Percentiles rank a stretch among this genome's conserved stretches.
These are phyloP conservation scores for Drosophila micromelanica DNA, from an alignment of 1,140 invertebrate genomes.

Conservation along the genomic window DNA sequence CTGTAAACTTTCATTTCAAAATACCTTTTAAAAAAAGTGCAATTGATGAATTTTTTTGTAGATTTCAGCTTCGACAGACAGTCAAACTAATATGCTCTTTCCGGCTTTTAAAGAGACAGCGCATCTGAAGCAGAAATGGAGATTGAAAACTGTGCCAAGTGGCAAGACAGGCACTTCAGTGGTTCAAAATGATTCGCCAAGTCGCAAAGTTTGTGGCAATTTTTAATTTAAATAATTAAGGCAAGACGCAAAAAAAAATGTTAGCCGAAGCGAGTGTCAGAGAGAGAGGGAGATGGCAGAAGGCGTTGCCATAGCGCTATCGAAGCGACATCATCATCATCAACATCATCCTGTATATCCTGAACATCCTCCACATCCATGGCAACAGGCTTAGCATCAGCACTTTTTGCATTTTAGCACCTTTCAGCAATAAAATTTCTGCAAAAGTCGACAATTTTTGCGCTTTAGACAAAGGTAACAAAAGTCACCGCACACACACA, in stretches of 20 bases:
- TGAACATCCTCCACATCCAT: conserved; percentile 59
- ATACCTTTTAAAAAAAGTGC: no score
- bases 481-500: conserved; percentile 41
- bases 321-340: conserved; percentile 15
- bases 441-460: conserved; percentile 78
- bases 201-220: conserved; percentile 54
- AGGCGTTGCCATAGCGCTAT: conserved; percentile 4
- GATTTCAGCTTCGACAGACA: no score
- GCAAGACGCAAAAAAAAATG: conserved; percentile 38
- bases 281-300: conserved; percentile 13
- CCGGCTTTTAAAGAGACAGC: neutral
- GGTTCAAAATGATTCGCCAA: conserved; percentile 9
- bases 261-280: conserved; percentile 2
- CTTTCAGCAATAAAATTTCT: conserved; percentile 82
- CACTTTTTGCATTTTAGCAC: conserved; percentile 80
- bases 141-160: conserved; percentile 81
- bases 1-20: no score
- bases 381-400: conserved; percentile 52
- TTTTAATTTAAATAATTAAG: conserved; percentile 83
- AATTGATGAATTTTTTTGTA: no score
- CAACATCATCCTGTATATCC: conserved; percentile 9
- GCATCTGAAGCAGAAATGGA: conserved; percentile 19
- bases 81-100: no score
- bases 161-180: conserved; percentile 38
- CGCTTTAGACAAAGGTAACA: conserved; percentile 76